Conservation (phyloP, 2,113 vertebrate genomes). For the Verasper variegatus region DNA sequence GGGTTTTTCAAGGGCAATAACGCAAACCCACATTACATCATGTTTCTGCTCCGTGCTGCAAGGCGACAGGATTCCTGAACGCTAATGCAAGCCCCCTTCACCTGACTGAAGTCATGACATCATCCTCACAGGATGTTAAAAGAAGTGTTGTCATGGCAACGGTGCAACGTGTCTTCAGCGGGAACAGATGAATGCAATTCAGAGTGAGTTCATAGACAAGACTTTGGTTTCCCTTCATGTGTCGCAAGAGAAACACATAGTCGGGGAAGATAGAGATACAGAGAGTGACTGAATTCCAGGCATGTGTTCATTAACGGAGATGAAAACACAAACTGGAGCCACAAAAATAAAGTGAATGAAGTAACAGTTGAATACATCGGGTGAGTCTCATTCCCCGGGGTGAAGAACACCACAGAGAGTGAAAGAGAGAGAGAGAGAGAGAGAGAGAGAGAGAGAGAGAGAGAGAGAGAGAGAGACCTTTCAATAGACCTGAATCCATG, state of each 20-base stretch:
- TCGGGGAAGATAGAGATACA: not conserved
- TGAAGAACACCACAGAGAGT: constrained; percentile 2
- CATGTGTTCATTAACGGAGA: not conserved
- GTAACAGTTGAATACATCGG: constrained; percentile 8
- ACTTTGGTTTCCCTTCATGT: constrained; percentile 27
- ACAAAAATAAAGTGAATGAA: constrained; percentile 29
- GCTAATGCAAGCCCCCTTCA: constrained; percentile 21
- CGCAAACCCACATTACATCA: constrained; percentile 21
- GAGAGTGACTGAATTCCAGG: not conserved
- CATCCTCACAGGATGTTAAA: constrained; percentile 36
- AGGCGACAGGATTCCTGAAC: constrained; percentile 34
- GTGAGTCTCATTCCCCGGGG: constrained; percentile 4
- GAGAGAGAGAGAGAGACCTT: constrained; percentile 39
- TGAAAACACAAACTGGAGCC: not conserved
- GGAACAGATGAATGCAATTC: constrained; percentile 31
- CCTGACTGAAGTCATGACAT: constrained; percentile 42
- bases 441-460: not conserved
- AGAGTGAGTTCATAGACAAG: not conserved
- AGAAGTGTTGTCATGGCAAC: constrained; percentile 38
- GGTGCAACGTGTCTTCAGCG: constrained; percentile 6
- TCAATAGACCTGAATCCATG: constrained; percentile 34
- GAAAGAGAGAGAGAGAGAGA: constrained; percentile 5
- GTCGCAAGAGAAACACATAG: not conserved
- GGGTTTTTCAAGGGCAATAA: constrained; percentile 18
- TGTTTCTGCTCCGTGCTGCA: not conserved